These are phyloP conservation scores for Agrotis exclamationis DNA, from an alignment of 2,888 invertebrate genomes.

Conservation along the genomic window DNA sequence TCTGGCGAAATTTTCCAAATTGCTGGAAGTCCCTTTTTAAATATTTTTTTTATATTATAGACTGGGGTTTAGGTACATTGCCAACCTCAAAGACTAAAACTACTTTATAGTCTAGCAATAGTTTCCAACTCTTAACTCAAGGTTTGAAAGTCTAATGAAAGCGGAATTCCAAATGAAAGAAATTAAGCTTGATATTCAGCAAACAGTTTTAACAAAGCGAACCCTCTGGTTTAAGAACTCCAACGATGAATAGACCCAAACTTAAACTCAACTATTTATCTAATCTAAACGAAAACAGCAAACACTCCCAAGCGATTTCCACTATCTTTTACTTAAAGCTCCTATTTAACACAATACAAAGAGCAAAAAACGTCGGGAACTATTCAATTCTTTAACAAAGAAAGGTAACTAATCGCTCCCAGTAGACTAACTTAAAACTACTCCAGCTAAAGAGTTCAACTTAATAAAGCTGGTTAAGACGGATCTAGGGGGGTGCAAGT, in stretches of 20 bases:
- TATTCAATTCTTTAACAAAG: conserved; percentile 65
- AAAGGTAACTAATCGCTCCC: conserved; percentile 67
- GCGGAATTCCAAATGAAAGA: conserved; percentile 5
- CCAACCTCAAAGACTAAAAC: not conserved
- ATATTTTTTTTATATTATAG: not conserved
- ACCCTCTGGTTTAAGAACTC: not conserved
- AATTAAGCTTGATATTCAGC: conserved; percentile 10
- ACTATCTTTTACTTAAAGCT: conserved; percentile 40
- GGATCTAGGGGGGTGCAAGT: conserved; percentile 36
- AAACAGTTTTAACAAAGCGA: conserved; percentile 36
- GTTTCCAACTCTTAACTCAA: not conserved
- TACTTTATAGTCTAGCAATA: not conserved
- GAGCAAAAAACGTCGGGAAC: conserved; percentile 48
- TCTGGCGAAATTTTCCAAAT: not conserved
- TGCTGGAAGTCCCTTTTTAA: not conserved
- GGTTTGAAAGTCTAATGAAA: not conserved
- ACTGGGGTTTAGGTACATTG: no score
- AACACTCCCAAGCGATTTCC: conserved; percentile 19
- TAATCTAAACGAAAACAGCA: conserved; percentile 38
- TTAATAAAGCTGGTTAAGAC: conserved; percentile 75
- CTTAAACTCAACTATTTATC: conserved; percentile 37
- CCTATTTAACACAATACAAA: conserved; percentile 58
- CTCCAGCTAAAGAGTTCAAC: conserved; percentile 73
- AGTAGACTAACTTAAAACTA: conserved; percentile 66
- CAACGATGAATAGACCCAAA: conserved; percentile 10